phyloP scores from a whole-genome alignment of 2,797 vertebrate genomes.

The Melanitta fusca region DNA sequence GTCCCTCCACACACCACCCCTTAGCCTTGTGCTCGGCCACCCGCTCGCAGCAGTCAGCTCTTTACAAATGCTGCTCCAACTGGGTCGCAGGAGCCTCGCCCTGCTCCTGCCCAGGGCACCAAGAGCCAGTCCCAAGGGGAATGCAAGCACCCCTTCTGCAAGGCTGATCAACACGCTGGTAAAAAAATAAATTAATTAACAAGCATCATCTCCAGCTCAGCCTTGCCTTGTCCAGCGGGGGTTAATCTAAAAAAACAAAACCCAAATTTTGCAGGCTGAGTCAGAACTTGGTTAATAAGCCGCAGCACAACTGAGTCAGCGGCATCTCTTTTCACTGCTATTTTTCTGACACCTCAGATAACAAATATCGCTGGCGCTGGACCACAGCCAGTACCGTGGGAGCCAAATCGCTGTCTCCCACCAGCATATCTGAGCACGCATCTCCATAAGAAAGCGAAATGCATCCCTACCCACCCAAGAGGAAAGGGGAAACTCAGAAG shows the following conservation, averaged over 20 bases:
- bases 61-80: too few species aligned
- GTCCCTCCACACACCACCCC: background rate
- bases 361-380: background rate
- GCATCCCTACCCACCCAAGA: background rate
- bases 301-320: constrained; percentile 32
- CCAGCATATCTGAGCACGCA: background rate
- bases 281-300: constrained; percentile 26
- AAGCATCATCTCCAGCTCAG: background rate
- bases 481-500: background rate
- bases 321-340: background rate
- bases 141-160: background rate
- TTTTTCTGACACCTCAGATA: background rate
- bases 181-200: background rate
- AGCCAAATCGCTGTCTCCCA: constrained; percentile 13
- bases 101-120: background rate
- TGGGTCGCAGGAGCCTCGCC: background rate
- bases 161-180: background rate
- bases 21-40: background rate
- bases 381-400: background rate
- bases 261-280: background rate
- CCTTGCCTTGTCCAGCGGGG: background rate
- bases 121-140: background rate
- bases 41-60: background rate
- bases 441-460: background rate
- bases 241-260: background rate